Conservation (phyloP, 2,113 vertebrate genomes). For the Aegotheles bennettii region DNA sequence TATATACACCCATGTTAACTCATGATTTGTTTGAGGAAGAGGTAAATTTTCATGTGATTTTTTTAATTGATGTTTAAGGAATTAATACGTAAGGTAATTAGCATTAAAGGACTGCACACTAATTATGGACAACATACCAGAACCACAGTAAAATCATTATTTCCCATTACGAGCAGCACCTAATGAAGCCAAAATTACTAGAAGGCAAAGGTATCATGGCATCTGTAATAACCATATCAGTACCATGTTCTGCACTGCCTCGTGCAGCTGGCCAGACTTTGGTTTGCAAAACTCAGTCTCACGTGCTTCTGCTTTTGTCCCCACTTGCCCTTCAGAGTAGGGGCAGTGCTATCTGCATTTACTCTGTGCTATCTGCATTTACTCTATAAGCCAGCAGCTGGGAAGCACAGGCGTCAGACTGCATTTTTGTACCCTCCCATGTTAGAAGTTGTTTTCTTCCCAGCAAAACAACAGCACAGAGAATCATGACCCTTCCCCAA, state of each 20-base stretch:
- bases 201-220: background rate
- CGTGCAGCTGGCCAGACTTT: background rate
- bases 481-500: background rate
- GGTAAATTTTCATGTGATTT: conserved; percentile 33
- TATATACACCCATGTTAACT: conserved; percentile 15
- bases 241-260: background rate
- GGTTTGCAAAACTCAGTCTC: background rate
- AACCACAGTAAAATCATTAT: background rate
- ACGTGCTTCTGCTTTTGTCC: background rate
- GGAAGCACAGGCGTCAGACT: background rate
- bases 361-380: background rate
- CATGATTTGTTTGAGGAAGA: conserved; percentile 10
- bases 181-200: conserved; percentile 19
- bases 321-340: background rate
- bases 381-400: background rate
- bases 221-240: background rate
- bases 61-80: conserved; percentile 43
- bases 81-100: conserved; percentile 39
- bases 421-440: background rate
- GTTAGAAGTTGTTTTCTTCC: background rate
- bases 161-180: conserved; percentile 11
- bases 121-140: conserved; percentile 40
- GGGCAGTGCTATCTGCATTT: background rate
- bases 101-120: background rate
- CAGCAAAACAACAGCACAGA: background rate